Percentiles rank a stretch among this genome's conserved stretches.
Evolutionary conservation across 2,113 vertebrate species (phyloP).

Genomic region (Glaucidium brasilianum): DNA sequence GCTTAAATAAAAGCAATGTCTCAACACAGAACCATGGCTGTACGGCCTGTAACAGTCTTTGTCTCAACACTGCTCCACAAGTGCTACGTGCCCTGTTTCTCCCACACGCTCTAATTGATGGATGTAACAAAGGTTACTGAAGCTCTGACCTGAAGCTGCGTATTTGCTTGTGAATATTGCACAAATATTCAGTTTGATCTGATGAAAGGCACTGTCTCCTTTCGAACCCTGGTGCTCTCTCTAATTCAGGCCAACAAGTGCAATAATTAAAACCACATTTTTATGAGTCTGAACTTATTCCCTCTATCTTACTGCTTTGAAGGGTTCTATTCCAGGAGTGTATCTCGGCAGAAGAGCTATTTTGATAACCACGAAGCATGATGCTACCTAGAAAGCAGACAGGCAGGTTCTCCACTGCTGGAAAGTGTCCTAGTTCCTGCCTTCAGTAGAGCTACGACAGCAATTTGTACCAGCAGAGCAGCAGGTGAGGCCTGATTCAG

Average conservation of each 20-base stretch:
- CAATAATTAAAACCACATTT: fast-evolving
- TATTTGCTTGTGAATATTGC: background rate
- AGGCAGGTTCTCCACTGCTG: background rate
- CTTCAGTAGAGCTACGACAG: background rate
- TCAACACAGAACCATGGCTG: background rate
- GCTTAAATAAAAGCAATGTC: background rate
- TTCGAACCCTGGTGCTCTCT: background rate
- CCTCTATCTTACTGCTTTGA: background rate
- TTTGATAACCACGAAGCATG: background rate
- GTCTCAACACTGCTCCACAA: background rate
- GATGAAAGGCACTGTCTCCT: background rate
- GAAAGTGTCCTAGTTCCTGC: background rate
- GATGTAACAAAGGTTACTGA: background rate
- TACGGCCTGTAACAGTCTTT: background rate
- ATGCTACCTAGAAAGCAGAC: slow-evolving; percentile 23
- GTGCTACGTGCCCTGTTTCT: background rate
- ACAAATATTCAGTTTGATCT: background rate
- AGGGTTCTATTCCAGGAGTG: background rate
- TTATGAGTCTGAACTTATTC: background rate
- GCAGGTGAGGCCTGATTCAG: background rate
- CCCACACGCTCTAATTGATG: background rate
- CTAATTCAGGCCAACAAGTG: background rate
- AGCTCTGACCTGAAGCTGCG: background rate
- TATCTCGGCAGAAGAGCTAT: background rate
- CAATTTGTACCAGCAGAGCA: background rate